These are phyloP conservation scores for Pararge aegeria DNA, from an alignment of 1,140 invertebrate species.

Conservation along the genomic window DNA sequence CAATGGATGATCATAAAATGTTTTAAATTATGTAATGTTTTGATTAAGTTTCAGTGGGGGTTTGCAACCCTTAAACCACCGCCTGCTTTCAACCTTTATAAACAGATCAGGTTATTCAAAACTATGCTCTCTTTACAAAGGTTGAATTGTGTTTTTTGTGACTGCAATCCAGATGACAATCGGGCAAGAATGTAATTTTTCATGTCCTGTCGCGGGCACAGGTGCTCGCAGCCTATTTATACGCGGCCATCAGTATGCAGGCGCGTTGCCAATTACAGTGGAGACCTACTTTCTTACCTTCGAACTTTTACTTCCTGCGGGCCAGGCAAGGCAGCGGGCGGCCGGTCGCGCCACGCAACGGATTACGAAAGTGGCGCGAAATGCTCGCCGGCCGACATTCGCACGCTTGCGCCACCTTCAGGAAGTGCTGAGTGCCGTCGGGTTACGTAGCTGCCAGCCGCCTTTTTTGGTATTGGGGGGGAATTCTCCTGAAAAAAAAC, in stretches of 20 bases:
- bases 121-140: too few species aligned
- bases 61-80: too few species aligned
- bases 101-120: too few species aligned
- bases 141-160: background rate
- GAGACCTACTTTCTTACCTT: constrained; percentile 79
- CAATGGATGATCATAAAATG: too few species aligned
- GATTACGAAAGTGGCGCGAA: constrained; percentile 78
- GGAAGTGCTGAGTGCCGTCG: constrained; percentile 73
- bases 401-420: constrained; percentile 76
- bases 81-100: too few species aligned
- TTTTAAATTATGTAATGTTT: too few species aligned
- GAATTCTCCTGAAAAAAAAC: too few species aligned
- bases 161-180: background rate
- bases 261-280: constrained; percentile 72
- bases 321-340: constrained; percentile 67
- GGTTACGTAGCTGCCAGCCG: constrained; percentile 59
- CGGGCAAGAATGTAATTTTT: constrained; percentile 35
- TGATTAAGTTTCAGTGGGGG: too few species aligned
- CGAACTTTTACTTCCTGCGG: constrained; percentile 80
- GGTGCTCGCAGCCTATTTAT: constrained; percentile 66
- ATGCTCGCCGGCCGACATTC: constrained; percentile 77
- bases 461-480: background rate
- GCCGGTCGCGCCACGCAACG: constrained; percentile 64
- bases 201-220: constrained; percentile 43
- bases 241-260: constrained; percentile 72